Evolutionary conservation across 2,888 invertebrate genomes (phyloP).

Genomic region (Pterostichus niger): DNA sequence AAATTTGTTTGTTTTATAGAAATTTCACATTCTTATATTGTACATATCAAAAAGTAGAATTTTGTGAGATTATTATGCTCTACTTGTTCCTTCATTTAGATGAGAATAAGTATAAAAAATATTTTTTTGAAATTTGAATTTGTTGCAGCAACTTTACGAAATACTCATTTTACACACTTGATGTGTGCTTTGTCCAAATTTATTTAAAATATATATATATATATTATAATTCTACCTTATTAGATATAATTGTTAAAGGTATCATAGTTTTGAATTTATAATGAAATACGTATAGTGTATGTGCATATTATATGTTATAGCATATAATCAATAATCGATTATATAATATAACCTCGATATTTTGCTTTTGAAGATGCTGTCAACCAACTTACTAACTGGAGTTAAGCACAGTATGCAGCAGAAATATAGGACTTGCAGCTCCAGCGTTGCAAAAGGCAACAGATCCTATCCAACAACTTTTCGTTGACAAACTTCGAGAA

Average conservation of each 20-base stretch:
- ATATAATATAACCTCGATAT: constrained; percentile 53
- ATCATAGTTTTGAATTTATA: not conserved
- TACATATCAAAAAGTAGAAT: no score
- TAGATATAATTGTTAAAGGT: not conserved
- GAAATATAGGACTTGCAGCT: constrained; percentile 87
- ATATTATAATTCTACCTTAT: not conserved
- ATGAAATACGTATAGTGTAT: not conserved
- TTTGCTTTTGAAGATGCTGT: constrained; percentile 73
- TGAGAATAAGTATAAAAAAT: no score
- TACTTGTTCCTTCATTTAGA: no score
- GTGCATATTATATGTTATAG: not conserved
- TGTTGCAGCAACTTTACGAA: no score
- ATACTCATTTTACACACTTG: no score
- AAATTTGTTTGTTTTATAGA: no score
- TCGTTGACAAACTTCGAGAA: constrained; percentile 94
- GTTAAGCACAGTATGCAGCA: constrained; percentile 77
- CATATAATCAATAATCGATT: constrained; percentile 35
- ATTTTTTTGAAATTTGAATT: no score
- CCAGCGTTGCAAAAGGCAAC: constrained; percentile 84
- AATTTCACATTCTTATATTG: no score
- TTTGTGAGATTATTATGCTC: no score
- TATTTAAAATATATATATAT: not conserved
- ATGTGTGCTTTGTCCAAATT: no score
- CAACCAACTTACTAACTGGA: constrained; percentile 73
- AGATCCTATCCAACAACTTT: constrained; percentile 96